Evolutionary conservation across 2,113 vertebrate genomes (phyloP).

Genomic region (Gymnorhina tibicen): DNA sequence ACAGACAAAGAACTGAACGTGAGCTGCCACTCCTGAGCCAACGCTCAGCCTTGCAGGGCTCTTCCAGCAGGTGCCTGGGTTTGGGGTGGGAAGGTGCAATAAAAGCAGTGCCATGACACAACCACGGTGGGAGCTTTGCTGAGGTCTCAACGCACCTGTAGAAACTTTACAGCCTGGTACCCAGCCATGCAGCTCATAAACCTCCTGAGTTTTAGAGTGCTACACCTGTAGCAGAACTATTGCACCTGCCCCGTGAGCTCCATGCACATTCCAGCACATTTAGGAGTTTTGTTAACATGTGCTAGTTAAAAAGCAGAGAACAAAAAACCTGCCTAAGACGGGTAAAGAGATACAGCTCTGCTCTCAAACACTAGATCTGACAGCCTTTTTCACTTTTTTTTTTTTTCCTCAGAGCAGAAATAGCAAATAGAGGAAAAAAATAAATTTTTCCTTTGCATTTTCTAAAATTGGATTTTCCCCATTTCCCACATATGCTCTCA

Average conservation of each 20-base stretch:
- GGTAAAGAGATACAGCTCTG: not conserved
- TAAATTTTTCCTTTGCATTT: not conserved
- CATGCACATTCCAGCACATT: not conserved
- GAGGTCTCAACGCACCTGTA: too few relatives aligned
- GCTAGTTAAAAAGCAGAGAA: not conserved
- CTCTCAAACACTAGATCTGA: not conserved
- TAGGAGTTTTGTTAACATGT: not conserved
- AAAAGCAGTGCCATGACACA: rapidly evolving
- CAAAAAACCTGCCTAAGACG: not conserved
- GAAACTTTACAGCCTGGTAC: not conserved
- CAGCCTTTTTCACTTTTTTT: not conserved
- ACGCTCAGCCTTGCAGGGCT: not conserved
- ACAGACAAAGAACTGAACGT: not conserved
- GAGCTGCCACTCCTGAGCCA: not conserved
- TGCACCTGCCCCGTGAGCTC: not conserved
- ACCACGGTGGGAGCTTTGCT: rapidly evolving
- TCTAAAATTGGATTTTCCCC: not conserved
- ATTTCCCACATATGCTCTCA: not conserved
- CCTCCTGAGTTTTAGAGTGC: not conserved
- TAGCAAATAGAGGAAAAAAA: not conserved
- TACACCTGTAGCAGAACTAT: not conserved
- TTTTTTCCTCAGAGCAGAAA: not conserved
- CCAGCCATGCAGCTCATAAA: too few relatives aligned
- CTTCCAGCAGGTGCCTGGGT: not conserved
- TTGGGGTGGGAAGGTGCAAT: not conserved